Evolutionary conservation across 2,888 invertebrate species (phyloP), one percentile per base, ranked within the genome.

Genomic region (Cryptocephalus moraei): DNA sequence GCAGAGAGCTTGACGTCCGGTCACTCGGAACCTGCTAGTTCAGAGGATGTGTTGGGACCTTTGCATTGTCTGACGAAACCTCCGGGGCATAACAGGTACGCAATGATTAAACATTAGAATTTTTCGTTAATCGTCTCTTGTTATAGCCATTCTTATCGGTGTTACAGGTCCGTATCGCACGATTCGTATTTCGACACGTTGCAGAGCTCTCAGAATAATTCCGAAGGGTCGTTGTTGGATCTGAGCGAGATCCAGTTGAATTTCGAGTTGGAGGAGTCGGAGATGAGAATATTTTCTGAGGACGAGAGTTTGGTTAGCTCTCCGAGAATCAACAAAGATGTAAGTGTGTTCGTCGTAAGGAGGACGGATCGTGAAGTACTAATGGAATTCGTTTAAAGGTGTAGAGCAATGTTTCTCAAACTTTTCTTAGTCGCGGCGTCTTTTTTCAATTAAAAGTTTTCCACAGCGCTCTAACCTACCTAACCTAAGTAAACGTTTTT

Each of bases 151-250:
- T 9, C 4, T 33, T 22, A 22, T 22, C 38, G 11, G 42, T 10
- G 51, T 60, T 50, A 0, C 55, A 78, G 84, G 42, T 91, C 91
- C 1, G 88, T 91, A 0, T 91, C 91, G 0, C 92, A 93, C 69
- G 93, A 93, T 69, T 93, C 92, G 1, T 93, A 93, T 72, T 93
- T 93, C 73, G 91, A 92, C 75, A 82, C 76, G 59, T 80, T 77
- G 75, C 82, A 73, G 76, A 84, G 70, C 47, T 71, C 71, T 8
- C 69, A 69, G 49, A 68, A 70, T 53, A 71, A 74, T 63, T 59
- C 73, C 52, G 57, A 75, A 61, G 64, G 69, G 58, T 57, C 71
- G 51, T 48, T 76, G 11, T 69, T 81, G 31, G 91, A 91, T 70
- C 73, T 91, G 44, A 88, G 88, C n/a, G 89, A 87, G 64, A 82